Evolutionary conservation across 2,113 vertebrate genomes (phyloP), one percentile per base, ranked within the genome.

Genomic region (Dryoscopus gambensis): DNA sequence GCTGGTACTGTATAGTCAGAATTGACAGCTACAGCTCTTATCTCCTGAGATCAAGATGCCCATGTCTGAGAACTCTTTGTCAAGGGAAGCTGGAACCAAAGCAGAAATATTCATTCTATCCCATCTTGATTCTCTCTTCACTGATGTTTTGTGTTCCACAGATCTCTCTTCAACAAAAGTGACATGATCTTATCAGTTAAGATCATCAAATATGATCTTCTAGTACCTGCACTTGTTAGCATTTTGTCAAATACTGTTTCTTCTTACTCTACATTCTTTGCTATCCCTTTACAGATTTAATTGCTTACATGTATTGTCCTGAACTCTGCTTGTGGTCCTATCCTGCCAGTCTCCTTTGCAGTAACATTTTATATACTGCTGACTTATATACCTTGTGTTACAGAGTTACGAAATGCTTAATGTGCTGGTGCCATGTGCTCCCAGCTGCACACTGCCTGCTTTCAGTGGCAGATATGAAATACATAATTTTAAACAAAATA

Each of bases 341-440:
- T 25, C 6, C 28, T 49, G 25, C 17, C 67, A 70, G 5, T 39
- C 22, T 70, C 10, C 39, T 71, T 57, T 50, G 17, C 8, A 79
- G 10, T 59, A 71, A 23, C 2, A 17, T 85, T 81, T 83, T 75
- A 39, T 23, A 13, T 57, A 46, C 13, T 62, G 5, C 6, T 37
- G 19, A 30, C 33, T 42, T 55, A 21, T 4, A 2, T 65, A 33
- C 28, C 20, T 44, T 60, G 5, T 37, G 5, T 39, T 59, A 47
- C 15, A 27, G 11, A 37, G 21, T 69, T 44, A 74, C 11, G 9
- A 62, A 82, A 35, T 49, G 14, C 8, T 67, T 50, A 46, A 25
- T 55, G 8, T 30, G 6, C 4, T 56, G 5, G 0, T 85, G 25
- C 14, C 0, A 0, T 21, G 6, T 16, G 56, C 14, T 84, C 7